Percentiles rank a stretch among this genome's conserved stretches.
Conservation (phyloP, 2,113 vertebrate species). For the Macroglossus sobrinus region DNA sequence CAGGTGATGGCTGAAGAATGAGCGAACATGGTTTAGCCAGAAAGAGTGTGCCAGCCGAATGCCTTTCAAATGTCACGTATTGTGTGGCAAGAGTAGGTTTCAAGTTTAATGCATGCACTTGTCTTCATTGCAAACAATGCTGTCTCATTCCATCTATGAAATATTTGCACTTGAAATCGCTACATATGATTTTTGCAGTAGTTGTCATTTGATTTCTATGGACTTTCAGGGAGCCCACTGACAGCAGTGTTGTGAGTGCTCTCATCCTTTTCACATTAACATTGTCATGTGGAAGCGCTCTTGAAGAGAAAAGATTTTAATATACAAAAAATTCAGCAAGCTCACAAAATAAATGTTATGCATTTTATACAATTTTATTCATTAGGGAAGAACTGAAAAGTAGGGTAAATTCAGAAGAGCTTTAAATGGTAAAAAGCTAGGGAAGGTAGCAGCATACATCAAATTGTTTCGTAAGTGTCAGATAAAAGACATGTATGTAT, state of each 20-base stretch:
- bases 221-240: background rate
- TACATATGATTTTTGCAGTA: background rate
- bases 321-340: background rate
- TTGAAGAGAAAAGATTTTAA: constrained; percentile 9
- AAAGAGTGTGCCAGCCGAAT: background rate
- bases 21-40: background rate
- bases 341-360: background rate
- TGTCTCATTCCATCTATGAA: background rate
- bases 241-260: accelerated
- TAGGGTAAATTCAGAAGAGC: background rate
- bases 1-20: background rate
- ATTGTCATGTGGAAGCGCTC: background rate
- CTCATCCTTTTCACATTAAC: background rate
- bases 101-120: background rate
- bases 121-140: background rate
- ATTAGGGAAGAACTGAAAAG: background rate
- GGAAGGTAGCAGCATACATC: background rate
- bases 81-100: background rate
- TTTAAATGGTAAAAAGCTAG: background rate
- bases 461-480: background rate
- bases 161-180: constrained; percentile 28
- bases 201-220: constrained; percentile 10
- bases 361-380: constrained; percentile 19
- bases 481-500: background rate
- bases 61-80: background rate